Base-by-base conservation (phyloP, 2,888 invertebrate species). In the Tolmerus cingulatus region DNA sequence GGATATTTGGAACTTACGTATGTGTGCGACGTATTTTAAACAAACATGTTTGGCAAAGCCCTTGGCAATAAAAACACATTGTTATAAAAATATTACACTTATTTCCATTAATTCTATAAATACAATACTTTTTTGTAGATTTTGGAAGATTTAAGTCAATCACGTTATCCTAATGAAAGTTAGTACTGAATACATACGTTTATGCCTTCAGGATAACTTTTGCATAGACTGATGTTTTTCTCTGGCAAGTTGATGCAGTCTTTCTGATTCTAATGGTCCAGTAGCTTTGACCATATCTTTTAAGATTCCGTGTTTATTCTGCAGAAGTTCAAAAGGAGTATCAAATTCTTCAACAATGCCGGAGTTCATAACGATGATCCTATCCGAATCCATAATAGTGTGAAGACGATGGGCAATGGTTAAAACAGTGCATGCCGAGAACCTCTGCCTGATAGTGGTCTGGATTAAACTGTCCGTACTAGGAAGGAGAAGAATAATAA, bases 381-480 rank as follows among this genome's bases (percentile, higher is more conserved):
- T 94, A 92, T 97, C 96, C 0, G 96, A 96, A 92, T 97, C 97
- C 95, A 97, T 97, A 89, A 97, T 96, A 9, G 97, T 97, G 91
- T 97, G 95, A n/a, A 98, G 94, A 74, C 97, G 94, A 92, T 97
- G 97, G 14, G 97, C 97, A 76, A 97, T 96, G 0, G 97, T 97
- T 77, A 97, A 92, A 9, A 97, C 97, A 0, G 97, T 97, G 92
- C 97, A 97, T 43, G 95, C 93, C 1, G 93, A 93, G 91, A 97
- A 97, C 89, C 95, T 95, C 76, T 93, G 93, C 87, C 96, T 93
- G 79, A 97, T 96, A 0, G 97, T 96, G 90, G 93, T 94, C 92
- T 97, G 97, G 90, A 97, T 97, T 87, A 97, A 93, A 87, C 94
- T 94, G 91, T 97, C 97, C 27, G 97, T 97, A 90, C 89, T 90